Conservation (phyloP, 1,140 invertebrate species). For the Cydia strobilella region DNA sequence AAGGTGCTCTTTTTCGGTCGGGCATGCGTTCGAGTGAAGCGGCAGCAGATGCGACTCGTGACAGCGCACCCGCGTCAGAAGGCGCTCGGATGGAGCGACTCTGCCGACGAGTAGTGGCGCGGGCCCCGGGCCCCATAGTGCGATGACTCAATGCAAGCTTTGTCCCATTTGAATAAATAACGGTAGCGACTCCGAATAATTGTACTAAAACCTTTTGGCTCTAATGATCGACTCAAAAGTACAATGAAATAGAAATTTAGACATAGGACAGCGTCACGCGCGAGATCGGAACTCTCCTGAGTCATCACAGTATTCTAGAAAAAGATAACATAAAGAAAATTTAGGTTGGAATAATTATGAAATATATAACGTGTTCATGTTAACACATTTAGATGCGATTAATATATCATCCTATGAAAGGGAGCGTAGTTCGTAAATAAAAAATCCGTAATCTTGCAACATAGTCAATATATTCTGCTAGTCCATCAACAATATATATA, state of each 20-base stretch:
- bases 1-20: background rate
- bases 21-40: background rate
- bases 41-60: constrained; percentile 65
- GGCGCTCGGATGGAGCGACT: constrained; percentile 43
- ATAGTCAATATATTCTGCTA: constrained; percentile 77
- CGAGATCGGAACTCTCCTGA: constrained; percentile 60
- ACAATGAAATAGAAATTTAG: constrained; percentile 23
- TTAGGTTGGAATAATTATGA: constrained; percentile 55
- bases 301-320: constrained; percentile 76
- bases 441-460: constrained; percentile 73
- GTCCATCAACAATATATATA: constrained; percentile 64
- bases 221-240: constrained; percentile 16
- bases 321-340: constrained; percentile 55
- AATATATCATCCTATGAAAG: constrained; percentile 49
- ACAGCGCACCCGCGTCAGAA: constrained; percentile 46
- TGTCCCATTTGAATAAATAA: constrained; percentile 63
- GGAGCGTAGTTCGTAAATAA: constrained; percentile 68
- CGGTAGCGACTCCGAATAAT: constrained; percentile 35
- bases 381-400: constrained; percentile 52
- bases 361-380: constrained; percentile 46
- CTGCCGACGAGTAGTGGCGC: constrained; percentile 34
- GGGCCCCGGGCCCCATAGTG: constrained; percentile 73
- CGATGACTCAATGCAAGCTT: constrained; percentile 80
- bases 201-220: constrained; percentile 39
- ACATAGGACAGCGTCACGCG: constrained; percentile 34